Evolutionary conservation across 2,113 vertebrate species (phyloP), one percentile per base, ranked within the genome.

Genomic region (Rhinogobius similis): DNA sequence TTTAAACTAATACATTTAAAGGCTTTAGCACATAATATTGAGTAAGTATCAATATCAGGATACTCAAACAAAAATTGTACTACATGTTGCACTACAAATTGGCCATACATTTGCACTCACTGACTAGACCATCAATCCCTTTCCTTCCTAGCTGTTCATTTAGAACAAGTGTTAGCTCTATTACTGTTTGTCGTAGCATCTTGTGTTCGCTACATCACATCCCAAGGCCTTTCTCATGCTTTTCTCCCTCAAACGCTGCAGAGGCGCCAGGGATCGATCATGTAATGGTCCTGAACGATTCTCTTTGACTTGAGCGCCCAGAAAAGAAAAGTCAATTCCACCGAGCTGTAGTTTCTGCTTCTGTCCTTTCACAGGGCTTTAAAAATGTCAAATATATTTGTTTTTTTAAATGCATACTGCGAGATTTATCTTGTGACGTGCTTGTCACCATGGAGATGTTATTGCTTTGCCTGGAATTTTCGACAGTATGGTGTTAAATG

Each of bases 221-320:
- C 70, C 62, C 76, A 59, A 83, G 73, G 70, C 81, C 82, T 72
- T 87, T 87, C 10, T 82, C 81, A 65, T 59, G 65, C 56, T 65
- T 14, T 56, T 26, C 24, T 27, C 50, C 53, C 29, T 14, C 36
- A 0, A 9, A 74, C 46, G 61, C 84, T 81, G 74, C 70, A 41
- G 69, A 79, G 79, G 78, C 74, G 74, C 68, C 61, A 61, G 65
- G 72, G 87, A 91, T 91, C 36, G 89, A 91, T 89, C 73, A 0
- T 61, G 59, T 89, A 90, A 91, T 90, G 85, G 85, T 70, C 66
- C 74, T 74, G 76, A 87, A 82, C 70, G 76, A 86, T 84, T 82
- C 77, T 81, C 53, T 77, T 73, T 78, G 75, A 70, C 83, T 64
- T 26, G 55, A 0, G 65, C 71, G 72, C 69, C 32, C 2, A 79